Percentiles rank a stretch among this genome's conserved stretches.
phyloP scores from a whole-genome alignment of 2,797 vertebrate genomes.

The Schizopygopsis pylzovi region DNA sequence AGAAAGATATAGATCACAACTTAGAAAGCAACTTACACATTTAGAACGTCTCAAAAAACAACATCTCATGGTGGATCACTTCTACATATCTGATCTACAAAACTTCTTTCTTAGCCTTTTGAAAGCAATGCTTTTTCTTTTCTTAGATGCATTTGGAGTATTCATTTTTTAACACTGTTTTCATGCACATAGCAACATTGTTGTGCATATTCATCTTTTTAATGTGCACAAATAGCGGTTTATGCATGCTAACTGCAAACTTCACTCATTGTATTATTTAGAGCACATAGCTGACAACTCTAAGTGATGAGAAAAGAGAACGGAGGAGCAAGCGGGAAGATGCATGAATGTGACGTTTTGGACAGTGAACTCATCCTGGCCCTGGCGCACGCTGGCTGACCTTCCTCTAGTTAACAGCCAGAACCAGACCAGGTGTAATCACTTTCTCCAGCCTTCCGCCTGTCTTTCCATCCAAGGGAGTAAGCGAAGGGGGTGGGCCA shows the following conservation, averaged over 20 bases:
- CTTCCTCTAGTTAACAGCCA: constrained; percentile 78
- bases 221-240: neutral
- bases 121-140: neutral
- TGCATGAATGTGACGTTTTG: constrained; percentile 70
- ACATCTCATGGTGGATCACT: neutral
- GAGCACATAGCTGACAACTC: constrained; percentile 13
- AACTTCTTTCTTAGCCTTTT: neutral
- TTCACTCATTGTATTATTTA: constrained; percentile 1
- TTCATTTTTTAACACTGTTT: neutral
- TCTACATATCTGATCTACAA: neutral
- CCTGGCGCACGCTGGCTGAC: constrained; percentile 78
- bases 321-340: constrained; percentile 17
- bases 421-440: constrained; percentile 80
- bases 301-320: constrained; percentile 29
- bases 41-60: neutral
- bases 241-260: neutral
- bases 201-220: neutral
- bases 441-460: constrained; percentile 75
- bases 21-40: neutral
- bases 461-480: constrained; percentile 68
- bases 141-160: neutral
- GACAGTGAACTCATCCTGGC: constrained; percentile 79
- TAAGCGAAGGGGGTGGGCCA: constrained; percentile 54
- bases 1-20: neutral
- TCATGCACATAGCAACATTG: neutral